These are phyloP conservation scores for Carposina sasakii DNA, from an alignment of 1,140 invertebrate species.

Conservation along the genomic window DNA sequence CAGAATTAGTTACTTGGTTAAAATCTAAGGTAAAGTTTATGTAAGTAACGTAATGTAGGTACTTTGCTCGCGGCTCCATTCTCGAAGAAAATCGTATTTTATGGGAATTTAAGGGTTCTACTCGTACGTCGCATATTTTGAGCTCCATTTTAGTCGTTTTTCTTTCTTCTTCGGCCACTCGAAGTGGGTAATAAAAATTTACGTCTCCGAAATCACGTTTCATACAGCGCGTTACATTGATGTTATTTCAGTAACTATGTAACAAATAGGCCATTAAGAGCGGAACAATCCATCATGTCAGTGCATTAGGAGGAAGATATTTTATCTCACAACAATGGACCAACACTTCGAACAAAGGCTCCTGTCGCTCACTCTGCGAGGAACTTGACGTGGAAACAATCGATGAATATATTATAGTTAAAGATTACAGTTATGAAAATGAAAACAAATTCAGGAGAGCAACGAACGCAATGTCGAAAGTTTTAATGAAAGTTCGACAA, in stretches of 20 bases:
- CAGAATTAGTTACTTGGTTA: no score
- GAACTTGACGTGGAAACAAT: slow-evolving; percentile 1
- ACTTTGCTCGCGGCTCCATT: neutral
- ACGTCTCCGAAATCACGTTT: no score
- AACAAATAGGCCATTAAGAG: neutral
- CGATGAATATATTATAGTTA: no score
- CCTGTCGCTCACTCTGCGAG: slow-evolving; percentile 1
- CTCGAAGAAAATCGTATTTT: slow-evolving; percentile 3
- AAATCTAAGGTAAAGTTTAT: neutral
- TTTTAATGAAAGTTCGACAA: no score
- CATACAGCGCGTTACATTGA: no score
- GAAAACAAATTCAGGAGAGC: no score
- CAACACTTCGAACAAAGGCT: slow-evolving; percentile 7
- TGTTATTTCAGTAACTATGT: no score
- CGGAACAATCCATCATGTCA: slow-evolving; percentile 11
- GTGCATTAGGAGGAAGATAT: slow-evolving; percentile 15
- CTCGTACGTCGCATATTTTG: slow-evolving; percentile 12
- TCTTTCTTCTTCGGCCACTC: neutral
- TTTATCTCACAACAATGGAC: slow-evolving; percentile 15
- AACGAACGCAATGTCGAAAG: no score
- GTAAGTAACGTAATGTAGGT: neutral
- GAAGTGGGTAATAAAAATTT: no score
- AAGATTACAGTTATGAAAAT: no score
- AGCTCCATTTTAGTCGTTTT: neutral
- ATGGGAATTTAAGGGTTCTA: slow-evolving; percentile 12